Evolutionary conservation across 2,797 vertebrate genomes (phyloP).

Genomic region (Onychomys arenicola): DNA sequence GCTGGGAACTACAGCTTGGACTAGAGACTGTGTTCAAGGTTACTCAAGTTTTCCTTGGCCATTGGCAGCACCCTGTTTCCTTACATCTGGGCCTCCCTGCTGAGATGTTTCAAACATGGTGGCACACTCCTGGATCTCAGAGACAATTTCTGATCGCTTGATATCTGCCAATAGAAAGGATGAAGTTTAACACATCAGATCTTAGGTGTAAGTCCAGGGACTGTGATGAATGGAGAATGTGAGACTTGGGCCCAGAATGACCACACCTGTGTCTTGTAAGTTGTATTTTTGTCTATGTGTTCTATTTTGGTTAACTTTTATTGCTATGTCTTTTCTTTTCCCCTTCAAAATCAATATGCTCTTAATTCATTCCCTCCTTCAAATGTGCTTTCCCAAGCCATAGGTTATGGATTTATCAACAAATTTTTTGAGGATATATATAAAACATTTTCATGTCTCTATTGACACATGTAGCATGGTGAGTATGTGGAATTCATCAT

Average conservation of each 20-base stretch:
- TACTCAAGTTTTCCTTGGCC: not conserved
- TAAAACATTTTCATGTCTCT: not conserved
- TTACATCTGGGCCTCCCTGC: not conserved
- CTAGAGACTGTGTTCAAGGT: not conserved
- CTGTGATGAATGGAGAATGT: not conserved
- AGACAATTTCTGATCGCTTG: not conserved
- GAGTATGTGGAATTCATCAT: not conserved
- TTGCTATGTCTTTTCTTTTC: not conserved
- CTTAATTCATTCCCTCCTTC: not conserved
- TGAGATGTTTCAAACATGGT: not conserved
- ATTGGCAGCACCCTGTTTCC: not conserved
- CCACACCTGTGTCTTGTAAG: not conserved
- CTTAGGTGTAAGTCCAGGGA: not conserved
- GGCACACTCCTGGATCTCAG: not conserved
- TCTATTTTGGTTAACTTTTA: not conserved
- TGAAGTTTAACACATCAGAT: not conserved
- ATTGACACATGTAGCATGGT: not conserved
- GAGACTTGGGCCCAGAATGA: not conserved
- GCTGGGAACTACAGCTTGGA: not conserved
- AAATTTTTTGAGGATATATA: not conserved
- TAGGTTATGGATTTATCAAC: not conserved
- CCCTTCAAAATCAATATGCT: not conserved
- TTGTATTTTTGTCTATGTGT: not conserved
- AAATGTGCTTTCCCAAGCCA: not conserved
- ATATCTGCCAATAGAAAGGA: not conserved